A percentile compares a stretch with the other conserved stretches of the same genome.
Conservation (phyloP, 2,888 invertebrate genomes). For the Oeneis ivallda region DNA sequence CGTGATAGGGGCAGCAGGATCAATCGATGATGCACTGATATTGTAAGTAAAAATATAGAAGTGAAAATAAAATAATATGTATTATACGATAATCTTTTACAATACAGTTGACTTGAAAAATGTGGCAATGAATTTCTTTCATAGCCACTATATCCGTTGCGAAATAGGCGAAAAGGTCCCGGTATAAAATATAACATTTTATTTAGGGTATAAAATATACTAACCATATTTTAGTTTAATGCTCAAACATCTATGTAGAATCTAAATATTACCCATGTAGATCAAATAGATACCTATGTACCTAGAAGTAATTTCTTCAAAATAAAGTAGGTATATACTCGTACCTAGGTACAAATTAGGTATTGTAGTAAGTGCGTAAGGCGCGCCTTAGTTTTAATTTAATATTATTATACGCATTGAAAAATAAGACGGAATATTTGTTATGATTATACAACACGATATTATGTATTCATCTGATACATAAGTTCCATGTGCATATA, state of each 20-base stretch:
- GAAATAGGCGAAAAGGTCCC: conserved; percentile 30
- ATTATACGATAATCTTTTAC: conserved; percentile 28
- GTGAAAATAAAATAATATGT: not conserved
- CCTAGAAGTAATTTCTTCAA: not conserved
- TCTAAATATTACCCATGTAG: not conserved
- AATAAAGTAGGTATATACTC: not conserved
- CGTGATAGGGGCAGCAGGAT: too few relatives aligned
- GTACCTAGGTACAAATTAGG: too few relatives aligned
- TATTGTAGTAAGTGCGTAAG: too few relatives aligned
- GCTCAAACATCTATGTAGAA: conserved; percentile 2
- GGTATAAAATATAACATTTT: conserved; percentile 26
- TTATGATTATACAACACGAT: too few relatives aligned
- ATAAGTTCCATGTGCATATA: too few relatives aligned
- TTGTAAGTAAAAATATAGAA: too few relatives aligned
- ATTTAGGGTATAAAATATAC: conserved; percentile 16
- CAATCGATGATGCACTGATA: too few relatives aligned
- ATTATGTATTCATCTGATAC: too few relatives aligned
- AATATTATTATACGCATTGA: too few relatives aligned
- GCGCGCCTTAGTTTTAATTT: too few relatives aligned
- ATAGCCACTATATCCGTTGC: conserved; percentile 28
- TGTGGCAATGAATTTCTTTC: conserved; percentile 38
- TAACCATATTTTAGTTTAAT: conserved; percentile 22
- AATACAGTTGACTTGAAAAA: conserved; percentile 36
- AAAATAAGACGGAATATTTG: too few relatives aligned
- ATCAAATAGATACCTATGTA: not conserved